Percentiles rank a stretch among this genome's conserved stretches.
Conservation (phyloP, 2,888 invertebrate species). For the Drosophila cyrtoloma region DNA sequence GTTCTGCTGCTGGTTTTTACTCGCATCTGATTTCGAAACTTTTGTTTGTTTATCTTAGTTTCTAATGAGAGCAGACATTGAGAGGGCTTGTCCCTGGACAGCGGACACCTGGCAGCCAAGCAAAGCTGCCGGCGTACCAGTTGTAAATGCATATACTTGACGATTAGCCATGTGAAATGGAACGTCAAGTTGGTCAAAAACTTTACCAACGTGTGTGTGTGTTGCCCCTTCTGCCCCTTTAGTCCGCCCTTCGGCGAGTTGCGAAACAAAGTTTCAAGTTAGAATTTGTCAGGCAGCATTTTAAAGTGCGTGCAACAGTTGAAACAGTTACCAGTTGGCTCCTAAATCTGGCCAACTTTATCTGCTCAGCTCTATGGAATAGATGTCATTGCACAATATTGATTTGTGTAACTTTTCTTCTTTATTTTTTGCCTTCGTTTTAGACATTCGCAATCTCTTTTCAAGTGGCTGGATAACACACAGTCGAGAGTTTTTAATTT, state of each 20-base stretch:
- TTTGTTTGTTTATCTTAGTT: conserved; percentile 76
- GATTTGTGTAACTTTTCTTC: conserved; percentile 48
- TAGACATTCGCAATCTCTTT: conserved; percentile 32
- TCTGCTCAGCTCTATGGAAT: conserved; percentile 33
- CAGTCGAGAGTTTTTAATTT: conserved; percentile 77
- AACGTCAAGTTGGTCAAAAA: conserved; percentile 56
- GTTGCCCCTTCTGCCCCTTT: not conserved
- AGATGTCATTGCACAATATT: conserved; percentile 60
- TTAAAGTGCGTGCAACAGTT: conserved; percentile 62
- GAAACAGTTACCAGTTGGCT: conserved; percentile 17
- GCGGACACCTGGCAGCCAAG: conserved; percentile 38
- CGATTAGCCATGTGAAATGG: conserved; percentile 77
- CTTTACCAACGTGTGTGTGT: conserved; percentile 34
- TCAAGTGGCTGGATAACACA: conserved; percentile 62
- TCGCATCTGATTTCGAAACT: conserved; percentile 66
- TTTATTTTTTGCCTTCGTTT: conserved; percentile 27
- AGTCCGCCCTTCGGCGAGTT: conserved; percentile 9
- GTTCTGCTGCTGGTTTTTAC: conserved; percentile 35
- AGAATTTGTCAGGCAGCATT: conserved; percentile 66
- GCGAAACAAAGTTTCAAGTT: conserved; percentile 37
- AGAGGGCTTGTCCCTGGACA: conserved; percentile 49
- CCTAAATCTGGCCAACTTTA: conserved; percentile 36
- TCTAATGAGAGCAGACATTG: conserved; percentile 76
- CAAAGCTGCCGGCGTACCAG: not conserved
- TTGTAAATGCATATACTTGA: conserved; percentile 43